Conservation (phyloP, 2,888 invertebrate species). For the Tolmerus cingulatus region DNA sequence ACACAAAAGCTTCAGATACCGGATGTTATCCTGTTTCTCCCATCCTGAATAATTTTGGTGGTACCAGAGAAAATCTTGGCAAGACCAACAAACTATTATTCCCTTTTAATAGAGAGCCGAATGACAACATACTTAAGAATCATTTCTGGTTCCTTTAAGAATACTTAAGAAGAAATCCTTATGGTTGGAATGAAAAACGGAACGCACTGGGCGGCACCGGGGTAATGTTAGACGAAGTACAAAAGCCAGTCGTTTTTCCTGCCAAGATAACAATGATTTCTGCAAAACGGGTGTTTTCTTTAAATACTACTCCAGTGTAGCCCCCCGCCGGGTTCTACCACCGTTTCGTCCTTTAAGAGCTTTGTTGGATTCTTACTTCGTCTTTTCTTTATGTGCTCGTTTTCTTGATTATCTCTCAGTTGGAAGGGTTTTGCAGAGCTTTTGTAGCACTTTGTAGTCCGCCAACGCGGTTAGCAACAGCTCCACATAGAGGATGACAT, state of each 20-base stretch:
- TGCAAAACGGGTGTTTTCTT: conserved; percentile 13
- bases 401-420: conserved; percentile 31
- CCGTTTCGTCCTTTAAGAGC: background rate
- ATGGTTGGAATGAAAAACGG: background rate
- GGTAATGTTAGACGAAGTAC: background rate
- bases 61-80: conserved; percentile 3
- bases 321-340: background rate
- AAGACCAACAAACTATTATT: conserved; percentile 18
- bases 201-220: background rate
- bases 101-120: conserved; percentile 14
- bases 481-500: background rate
- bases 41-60: background rate
- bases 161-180: background rate
- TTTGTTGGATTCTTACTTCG: background rate
- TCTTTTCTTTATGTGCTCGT: background rate
- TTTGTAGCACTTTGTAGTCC: conserved; percentile 8
- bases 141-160: conserved; percentile 19
- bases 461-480: conserved; percentile 1
- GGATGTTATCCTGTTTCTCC: background rate
- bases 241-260: conserved; percentile 10
- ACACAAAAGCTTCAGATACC: background rate
- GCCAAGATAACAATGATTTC: background rate
- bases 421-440: conserved; percentile 6
- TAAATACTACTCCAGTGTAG: conserved; percentile 23
- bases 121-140: conserved; percentile 27